These are phyloP conservation scores for Thamnophis elegans DNA, from an alignment of 2,797 vertebrate species.

Conservation along the genomic window DNA sequence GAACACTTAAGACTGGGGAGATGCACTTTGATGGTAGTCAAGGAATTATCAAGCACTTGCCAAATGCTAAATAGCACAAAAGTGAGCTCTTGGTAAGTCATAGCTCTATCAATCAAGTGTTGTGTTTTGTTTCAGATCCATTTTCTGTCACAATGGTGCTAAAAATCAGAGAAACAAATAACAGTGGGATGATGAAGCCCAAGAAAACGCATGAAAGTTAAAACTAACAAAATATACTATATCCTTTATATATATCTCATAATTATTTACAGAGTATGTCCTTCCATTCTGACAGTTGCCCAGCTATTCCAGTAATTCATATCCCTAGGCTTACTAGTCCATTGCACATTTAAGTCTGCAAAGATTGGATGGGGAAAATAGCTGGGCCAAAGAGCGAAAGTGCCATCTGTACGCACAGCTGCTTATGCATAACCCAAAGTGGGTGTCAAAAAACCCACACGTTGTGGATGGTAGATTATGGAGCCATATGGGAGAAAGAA, in stretches of 20 bases:
- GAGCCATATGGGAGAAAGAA: constrained; percentile 53
- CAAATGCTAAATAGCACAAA: not conserved
- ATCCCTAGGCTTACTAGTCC: not conserved
- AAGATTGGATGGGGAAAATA: constrained; percentile 10
- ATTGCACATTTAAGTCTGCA: not conserved
- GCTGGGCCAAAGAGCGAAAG: constrained; percentile 10
- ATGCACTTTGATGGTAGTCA: not conserved
- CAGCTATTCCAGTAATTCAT: not conserved
- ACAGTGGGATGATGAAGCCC: not conserved
- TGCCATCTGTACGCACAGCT: constrained; percentile 17
- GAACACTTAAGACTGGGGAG: not conserved
- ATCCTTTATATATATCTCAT: not conserved
- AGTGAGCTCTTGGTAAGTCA: not conserved
- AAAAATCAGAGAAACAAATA: not conserved
- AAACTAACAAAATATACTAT: not conserved
- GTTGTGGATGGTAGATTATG: constrained; percentile 36
- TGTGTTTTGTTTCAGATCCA: not conserved
- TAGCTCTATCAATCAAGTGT: not conserved
- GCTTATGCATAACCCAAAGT: constrained; percentile 20
- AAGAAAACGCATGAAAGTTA: not conserved
- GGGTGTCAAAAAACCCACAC: constrained; percentile 41
- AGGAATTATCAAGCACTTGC: not conserved
- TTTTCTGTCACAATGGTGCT: not conserved
- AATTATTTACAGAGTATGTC: not conserved
- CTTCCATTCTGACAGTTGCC: not conserved